Evolutionary conservation across 2,113 vertebrate genomes (phyloP).

Genomic region (Myrmophylax atrothorax): DNA sequence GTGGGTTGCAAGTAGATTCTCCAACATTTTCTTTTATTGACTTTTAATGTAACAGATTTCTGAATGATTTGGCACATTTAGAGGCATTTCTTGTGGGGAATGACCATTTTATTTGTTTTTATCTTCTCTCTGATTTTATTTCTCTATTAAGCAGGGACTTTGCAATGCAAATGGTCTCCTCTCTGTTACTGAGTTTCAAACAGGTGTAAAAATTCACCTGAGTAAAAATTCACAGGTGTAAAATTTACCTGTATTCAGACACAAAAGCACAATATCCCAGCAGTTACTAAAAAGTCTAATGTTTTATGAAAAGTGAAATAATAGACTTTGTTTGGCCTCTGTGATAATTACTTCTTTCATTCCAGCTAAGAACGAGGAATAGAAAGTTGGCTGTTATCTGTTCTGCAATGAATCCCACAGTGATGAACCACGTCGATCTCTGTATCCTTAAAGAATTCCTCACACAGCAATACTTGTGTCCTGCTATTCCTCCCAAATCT

Average conservation of each 20-base stretch:
- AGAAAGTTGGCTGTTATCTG: background rate
- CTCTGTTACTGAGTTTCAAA: background rate
- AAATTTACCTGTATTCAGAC: background rate
- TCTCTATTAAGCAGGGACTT: background rate
- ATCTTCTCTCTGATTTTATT: background rate
- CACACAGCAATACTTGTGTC: background rate
- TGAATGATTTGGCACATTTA: background rate
- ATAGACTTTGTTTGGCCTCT: background rate
- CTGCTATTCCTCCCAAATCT: background rate
- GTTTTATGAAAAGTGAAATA: conserved; percentile 12
- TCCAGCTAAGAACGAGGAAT: background rate
- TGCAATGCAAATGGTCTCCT: background rate
- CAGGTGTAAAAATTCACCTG: background rate
- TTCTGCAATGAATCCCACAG: background rate
- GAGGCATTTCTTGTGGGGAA: background rate
- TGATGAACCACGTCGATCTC: background rate
- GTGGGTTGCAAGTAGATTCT: background rate
- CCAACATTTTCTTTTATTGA: background rate
- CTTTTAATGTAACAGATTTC: background rate
- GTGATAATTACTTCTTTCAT: background rate
- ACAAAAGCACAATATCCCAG: background rate
- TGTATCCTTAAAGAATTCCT: background rate
- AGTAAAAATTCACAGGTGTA: background rate
- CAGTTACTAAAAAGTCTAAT: background rate
- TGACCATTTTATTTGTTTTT: background rate